A percentile compares a stretch with the other conserved stretches of the same genome.
phyloP scores from a whole-genome alignment of 2,888 invertebrate genomes.

The Brenthis hecate region DNA sequence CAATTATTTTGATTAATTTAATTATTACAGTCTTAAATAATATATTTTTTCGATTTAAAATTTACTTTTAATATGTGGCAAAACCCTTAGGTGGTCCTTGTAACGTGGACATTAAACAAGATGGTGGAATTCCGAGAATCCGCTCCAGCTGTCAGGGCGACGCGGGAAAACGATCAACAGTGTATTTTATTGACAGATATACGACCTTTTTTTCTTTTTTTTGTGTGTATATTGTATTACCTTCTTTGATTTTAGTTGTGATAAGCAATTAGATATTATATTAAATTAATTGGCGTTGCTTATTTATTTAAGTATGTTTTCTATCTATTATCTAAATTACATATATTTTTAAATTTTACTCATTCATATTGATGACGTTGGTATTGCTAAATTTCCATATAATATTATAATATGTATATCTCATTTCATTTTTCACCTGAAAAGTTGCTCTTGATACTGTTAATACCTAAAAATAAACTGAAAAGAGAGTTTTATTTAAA shows the following conservation, averaged over 20 bases:
- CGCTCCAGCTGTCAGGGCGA: slow-evolving; percentile 34
- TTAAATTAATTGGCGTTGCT: slow-evolving; percentile 8
- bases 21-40: no score
- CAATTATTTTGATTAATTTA: no score
- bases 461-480: no score
- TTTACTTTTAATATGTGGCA: slow-evolving; percentile 11
- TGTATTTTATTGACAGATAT: slow-evolving; percentile 44
- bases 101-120: slow-evolving; percentile 34
- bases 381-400: no score
- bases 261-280: neutral
- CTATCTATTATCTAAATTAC: neutral
- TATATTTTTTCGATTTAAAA: no score
- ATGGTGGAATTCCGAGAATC: slow-evolving; percentile 47
- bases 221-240: slow-evolving; percentile 13
- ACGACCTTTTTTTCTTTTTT: slow-evolving; percentile 8
- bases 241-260: slow-evolving; percentile 3
- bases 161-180: slow-evolving; percentile 47
- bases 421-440: no score
- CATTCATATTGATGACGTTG: no score
- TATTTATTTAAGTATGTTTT: slow-evolving; percentile 1
- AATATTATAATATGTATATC: no score
- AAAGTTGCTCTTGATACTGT: no score
- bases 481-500: no score
- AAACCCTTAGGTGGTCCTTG: slow-evolving; percentile 27
- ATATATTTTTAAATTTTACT: no score